These are phyloP conservation scores for Anolis sagrei DNA, from an alignment of 2,113 vertebrate species.

Conservation along the genomic window DNA sequence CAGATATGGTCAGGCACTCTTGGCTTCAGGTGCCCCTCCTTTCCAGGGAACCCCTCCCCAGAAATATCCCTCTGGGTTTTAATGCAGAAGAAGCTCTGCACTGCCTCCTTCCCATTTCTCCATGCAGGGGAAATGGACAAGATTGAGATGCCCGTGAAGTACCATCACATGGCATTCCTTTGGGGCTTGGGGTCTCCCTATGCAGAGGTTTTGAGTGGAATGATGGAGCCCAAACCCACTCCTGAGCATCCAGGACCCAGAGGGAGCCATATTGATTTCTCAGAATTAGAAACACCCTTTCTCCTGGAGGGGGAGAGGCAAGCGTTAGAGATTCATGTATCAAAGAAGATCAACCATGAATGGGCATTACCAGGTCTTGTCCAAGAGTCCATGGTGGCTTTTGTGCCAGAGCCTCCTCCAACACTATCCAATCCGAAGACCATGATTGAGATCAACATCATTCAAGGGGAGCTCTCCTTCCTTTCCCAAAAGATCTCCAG, in stretches of 20 bases:
- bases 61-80: background rate
- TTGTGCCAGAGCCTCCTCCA: background rate
- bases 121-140: background rate
- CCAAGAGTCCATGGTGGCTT: background rate
- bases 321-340: slow-evolving; percentile 33
- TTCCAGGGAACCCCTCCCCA: no score
- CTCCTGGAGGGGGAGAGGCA: background rate
- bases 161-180: slow-evolving; percentile 12
- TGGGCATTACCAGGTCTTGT: background rate
- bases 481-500: background rate
- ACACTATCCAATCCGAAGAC: no score
- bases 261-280: background rate
- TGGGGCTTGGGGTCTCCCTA: slow-evolving; percentile 1
- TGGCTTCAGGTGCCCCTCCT: no score
- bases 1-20: no score
- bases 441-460: background rate
- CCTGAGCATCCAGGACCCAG: background rate
- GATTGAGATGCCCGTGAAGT: slow-evolving; percentile 27
- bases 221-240: background rate
- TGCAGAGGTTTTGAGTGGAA: background rate
- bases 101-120: background rate
- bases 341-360: slow-evolving; percentile 24
- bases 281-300: background rate
- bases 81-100: background rate
- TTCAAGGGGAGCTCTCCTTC: background rate